Evolutionary conservation across 2,888 invertebrate species (phyloP).

Genomic region (Agrotis exclamationis): DNA sequence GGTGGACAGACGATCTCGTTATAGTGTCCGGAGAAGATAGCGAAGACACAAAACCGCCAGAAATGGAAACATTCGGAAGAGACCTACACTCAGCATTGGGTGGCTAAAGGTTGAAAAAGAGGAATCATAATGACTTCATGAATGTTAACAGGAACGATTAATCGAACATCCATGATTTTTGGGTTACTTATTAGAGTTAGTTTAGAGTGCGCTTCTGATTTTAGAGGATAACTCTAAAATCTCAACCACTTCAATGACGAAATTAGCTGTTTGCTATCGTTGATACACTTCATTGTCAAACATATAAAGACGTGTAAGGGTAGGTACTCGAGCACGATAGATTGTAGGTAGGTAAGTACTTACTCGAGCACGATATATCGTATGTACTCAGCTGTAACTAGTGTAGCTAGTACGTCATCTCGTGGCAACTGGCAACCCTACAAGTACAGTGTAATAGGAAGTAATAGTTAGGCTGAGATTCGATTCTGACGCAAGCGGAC

Average conservation of each 20-base stretch:
- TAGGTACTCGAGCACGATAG: not conserved
- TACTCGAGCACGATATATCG: not conserved
- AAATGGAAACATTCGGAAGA: no score
- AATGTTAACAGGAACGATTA: not conserved
- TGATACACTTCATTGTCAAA: conserved; percentile 1
- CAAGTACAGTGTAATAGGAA: conserved; percentile 72
- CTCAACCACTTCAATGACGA: not conserved
- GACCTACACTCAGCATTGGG: no score
- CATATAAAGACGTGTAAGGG: no score
- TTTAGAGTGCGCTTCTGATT: no score
- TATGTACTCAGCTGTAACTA: conserved; percentile 3
- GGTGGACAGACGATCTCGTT: no score
- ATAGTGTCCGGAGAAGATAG: no score
- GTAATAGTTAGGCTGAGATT: conserved; percentile 71
- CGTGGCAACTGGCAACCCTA: conserved; percentile 56
- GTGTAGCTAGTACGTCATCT: conserved; percentile 16
- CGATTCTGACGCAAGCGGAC: conserved; percentile 76
- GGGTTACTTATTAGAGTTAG: no score
- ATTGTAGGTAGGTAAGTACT: not conserved
- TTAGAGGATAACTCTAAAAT: no score
- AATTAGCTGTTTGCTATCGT: conserved; percentile 9
- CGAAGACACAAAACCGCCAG: no score
- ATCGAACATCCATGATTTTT: no score
- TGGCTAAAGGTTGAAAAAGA: no score
- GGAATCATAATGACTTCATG: not conserved